Conservation (phyloP, 1,140 invertebrate species). For the Neotoxoptera formosana region DNA sequence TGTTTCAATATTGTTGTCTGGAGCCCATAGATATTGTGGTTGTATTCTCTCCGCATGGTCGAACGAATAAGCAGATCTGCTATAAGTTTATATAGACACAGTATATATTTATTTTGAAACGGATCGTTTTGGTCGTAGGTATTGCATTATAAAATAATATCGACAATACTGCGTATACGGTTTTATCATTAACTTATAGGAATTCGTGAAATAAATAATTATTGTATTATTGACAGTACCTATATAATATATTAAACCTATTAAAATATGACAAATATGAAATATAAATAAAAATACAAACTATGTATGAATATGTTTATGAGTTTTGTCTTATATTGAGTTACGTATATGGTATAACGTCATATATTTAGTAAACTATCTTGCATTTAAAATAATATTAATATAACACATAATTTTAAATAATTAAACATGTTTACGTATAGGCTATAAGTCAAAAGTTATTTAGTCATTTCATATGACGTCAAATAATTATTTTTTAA, state of each 20-base stretch:
- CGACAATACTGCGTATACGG: background rate
- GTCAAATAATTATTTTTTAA: background rate
- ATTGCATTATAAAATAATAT: background rate
- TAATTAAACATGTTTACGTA: background rate
- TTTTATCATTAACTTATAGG: background rate
- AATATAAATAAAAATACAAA: too few relatives aligned
- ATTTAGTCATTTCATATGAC: too few relatives aligned
- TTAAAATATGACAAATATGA: background rate
- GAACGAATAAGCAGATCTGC: background rate
- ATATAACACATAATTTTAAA: background rate
- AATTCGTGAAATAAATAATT: background rate
- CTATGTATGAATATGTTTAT: background rate
- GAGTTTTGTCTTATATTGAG: background rate
- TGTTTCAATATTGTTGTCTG: slow-evolving; percentile 27
- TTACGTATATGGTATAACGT: background rate
- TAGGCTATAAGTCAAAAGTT: background rate
- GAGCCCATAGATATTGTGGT: background rate
- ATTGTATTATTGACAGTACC: background rate
- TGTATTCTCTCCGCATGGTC: background rate
- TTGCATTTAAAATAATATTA: background rate
- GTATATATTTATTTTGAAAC: background rate
- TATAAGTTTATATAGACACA: background rate
- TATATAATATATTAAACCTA: too few relatives aligned
- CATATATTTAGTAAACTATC: background rate
- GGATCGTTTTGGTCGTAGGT: background rate